Evolutionary conservation across 2,888 invertebrate species (phyloP).

Genomic region (Gymnocheta viridis): DNA sequence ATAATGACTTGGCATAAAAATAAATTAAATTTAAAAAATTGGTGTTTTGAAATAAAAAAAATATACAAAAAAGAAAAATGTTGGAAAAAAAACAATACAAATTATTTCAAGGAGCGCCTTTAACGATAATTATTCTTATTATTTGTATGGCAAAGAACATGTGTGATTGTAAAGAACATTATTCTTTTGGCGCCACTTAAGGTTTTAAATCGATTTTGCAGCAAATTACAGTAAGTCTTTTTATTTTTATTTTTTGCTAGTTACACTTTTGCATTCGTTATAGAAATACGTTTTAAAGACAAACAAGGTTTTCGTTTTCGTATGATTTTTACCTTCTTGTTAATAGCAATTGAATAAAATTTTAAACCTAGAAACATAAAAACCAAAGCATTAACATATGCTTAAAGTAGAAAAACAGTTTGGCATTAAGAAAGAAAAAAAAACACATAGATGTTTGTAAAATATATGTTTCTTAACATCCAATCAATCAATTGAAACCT

Average conservation of each 20-base stretch:
- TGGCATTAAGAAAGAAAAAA: not conserved
- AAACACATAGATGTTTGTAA: not conserved
- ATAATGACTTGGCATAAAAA: slow-evolving; percentile 50
- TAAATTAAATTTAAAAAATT: slow-evolving; percentile 47
- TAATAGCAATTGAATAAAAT: not conserved
- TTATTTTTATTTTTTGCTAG: not conserved
- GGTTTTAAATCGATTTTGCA: slow-evolving; percentile 54
- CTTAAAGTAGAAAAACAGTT: not conserved
- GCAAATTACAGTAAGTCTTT: not conserved
- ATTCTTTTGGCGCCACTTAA: slow-evolving; percentile 61
- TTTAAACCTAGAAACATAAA: not conserved
- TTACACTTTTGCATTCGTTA: slow-evolving; percentile 3
- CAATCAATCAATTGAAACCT: slow-evolving; percentile 38
- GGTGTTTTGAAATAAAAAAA: not conserved
- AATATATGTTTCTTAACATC: not conserved
- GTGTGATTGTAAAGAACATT: slow-evolving; percentile 22
- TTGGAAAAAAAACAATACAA: slow-evolving; percentile 9
- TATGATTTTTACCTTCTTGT: not conserved
- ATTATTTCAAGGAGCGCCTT: slow-evolving; percentile 60
- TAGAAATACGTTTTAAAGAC: not conserved
- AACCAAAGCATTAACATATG: not conserved
- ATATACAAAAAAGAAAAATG: not conserved
- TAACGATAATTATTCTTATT: slow-evolving; percentile 51
- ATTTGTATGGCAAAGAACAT: slow-evolving; percentile 22
- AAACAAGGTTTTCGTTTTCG: not conserved